These are phyloP conservation scores for Penaeus monodon DNA, from an alignment of 2,888 invertebrate species.

Conservation along the genomic window DNA sequence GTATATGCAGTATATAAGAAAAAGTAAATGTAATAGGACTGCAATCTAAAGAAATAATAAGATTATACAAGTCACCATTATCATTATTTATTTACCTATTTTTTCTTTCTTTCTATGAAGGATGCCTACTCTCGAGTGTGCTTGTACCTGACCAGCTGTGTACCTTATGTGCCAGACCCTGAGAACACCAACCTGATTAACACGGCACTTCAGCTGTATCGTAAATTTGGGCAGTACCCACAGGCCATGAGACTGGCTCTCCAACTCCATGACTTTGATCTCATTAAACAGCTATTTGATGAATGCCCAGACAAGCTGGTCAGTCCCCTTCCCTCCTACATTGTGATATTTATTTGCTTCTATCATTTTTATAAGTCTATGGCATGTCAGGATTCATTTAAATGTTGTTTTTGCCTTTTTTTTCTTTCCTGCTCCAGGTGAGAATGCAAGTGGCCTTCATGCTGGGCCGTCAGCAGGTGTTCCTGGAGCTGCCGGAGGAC, in stretches of 20 bases:
- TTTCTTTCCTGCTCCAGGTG: conserved; percentile 39
- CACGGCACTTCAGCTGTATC: conserved; percentile 86
- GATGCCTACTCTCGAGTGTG: conserved; percentile 93
- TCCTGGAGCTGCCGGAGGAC: conserved; percentile 82
- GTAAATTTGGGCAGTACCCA: conserved; percentile 88
- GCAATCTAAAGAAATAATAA: too few relatives aligned
- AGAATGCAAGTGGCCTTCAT: conserved; percentile 94
- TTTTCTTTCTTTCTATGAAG: conserved; percentile 26
- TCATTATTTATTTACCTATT: neutral
- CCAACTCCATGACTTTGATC: conserved; percentile 83
- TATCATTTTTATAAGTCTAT: neutral
- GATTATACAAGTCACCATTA: neutral
- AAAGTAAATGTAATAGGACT: too few relatives aligned
- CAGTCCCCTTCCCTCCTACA: conserved; percentile 19
- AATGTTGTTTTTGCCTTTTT: conserved; percentile 10
- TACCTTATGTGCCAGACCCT: conserved; percentile 94
- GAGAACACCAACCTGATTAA: conserved; percentile 88
- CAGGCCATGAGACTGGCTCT: conserved; percentile 92
- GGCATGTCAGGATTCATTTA: neutral
- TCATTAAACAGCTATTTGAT: conserved; percentile 87
- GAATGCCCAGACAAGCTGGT: conserved; percentile 86
- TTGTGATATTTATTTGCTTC: neutral
- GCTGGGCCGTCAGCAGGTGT: conserved; percentile 92
- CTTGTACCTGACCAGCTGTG: conserved; percentile 90
- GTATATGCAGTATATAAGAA: too few relatives aligned